A percentile compares a stretch with the other conserved stretches of the same genome.
Conservation (phyloP, 2,888 invertebrate species). For the Pterobdella sp. region DNA sequence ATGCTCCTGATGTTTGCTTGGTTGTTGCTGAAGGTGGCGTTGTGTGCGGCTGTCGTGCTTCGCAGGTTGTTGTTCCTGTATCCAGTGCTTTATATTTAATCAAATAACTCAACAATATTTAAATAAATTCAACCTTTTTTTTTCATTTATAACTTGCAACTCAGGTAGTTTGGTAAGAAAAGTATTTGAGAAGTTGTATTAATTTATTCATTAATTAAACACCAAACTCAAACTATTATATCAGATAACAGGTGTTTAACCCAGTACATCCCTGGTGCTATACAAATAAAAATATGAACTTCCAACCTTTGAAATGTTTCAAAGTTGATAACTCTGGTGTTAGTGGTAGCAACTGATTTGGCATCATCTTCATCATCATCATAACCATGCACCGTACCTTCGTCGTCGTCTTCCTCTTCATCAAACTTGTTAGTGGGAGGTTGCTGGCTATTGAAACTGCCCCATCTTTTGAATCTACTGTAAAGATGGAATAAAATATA, state of each 20-base stretch:
- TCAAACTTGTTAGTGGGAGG: not conserved
- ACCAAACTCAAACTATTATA: too few relatives aligned
- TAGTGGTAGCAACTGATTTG: not conserved
- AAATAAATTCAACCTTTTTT: too few relatives aligned
- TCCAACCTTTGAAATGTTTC: not conserved
- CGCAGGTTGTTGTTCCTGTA: too few relatives aligned
- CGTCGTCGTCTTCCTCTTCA: not conserved
- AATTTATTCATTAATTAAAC: not conserved
- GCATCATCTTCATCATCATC: slow-evolving; percentile 14
- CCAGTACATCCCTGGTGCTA: too few relatives aligned
- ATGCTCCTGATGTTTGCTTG: not conserved
- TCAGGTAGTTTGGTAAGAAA: not conserved
- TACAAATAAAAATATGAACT: too few relatives aligned
- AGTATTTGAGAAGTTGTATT: not conserved
- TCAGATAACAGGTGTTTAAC: too few relatives aligned
- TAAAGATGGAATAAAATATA: not conserved
- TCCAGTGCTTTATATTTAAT: not conserved
- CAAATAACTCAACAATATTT: not conserved
- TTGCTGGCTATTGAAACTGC: slow-evolving; percentile 9
- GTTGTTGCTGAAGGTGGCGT: slow-evolving; percentile 6
- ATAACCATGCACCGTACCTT: slow-evolving; percentile 5
- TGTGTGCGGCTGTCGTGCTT: not conserved
- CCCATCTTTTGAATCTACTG: slow-evolving; percentile 13
- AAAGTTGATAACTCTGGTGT: slow-evolving; percentile 5
- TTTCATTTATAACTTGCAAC: too few relatives aligned